Percentiles rank a stretch among this genome's conserved stretches.
phyloP scores from a whole-genome alignment of 2,888 invertebrate species.

The Ecliptopera silaceata region DNA sequence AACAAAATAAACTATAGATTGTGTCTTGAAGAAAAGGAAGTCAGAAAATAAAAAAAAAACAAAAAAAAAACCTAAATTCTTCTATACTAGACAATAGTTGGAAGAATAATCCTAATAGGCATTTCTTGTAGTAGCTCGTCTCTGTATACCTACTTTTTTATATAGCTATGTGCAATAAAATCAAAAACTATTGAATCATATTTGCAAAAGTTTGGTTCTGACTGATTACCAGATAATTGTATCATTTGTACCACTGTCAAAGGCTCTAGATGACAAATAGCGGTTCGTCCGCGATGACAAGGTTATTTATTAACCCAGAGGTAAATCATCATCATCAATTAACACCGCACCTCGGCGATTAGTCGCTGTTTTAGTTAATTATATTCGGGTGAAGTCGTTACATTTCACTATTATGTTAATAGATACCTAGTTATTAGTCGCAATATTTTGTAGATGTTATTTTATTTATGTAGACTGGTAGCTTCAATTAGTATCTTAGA shows the following conservation, averaged over 20 bases:
- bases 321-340: constrained; percentile 59
- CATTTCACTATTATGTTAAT: constrained; percentile 26
- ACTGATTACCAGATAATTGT: constrained; percentile 15
- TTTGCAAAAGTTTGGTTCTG: neutral
- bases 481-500: too few species aligned
- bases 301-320: constrained; percentile 61
- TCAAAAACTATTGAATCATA: neutral
- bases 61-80: too few species aligned
- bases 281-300: constrained; percentile 67
- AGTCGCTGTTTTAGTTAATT: constrained; percentile 33
- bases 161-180: too few species aligned
- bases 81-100: too few species aligned
- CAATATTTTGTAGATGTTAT: neutral
- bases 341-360: constrained; percentile 48
- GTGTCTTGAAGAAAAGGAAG: too few species aligned
- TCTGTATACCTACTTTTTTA: too few species aligned
- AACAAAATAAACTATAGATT: too few species aligned
- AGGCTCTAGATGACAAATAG: constrained; percentile 56
- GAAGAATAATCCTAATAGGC: too few species aligned
- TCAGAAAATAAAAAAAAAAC: too few species aligned
- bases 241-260: constrained; percentile 23
- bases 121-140: too few species aligned
- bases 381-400: constrained; percentile 21
- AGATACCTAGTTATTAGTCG: neutral
- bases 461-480: too few species aligned